Base-by-base conservation (phyloP, 2,113 vertebrate species). In the Spheniscus mendiculus region DNA sequence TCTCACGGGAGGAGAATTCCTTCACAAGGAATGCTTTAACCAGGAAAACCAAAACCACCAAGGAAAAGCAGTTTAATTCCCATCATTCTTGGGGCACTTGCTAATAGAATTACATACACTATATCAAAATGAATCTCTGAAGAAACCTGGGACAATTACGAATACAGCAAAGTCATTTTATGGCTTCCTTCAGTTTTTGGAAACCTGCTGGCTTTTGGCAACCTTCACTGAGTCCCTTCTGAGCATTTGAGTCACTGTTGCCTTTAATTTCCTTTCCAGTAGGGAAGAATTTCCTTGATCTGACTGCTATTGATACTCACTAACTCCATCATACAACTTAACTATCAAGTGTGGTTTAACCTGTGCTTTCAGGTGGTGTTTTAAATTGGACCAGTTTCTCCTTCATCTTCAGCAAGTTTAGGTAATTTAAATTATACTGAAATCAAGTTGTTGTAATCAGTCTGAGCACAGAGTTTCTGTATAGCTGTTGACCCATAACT, bases 251-350 rank as follows among this genome's bases (percentile, higher is more conserved):
- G 86, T 92, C 93, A 92, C 74, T 61, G 12, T 86, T 94, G 70
- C 81, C 88, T 96, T 97, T 96, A 88, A 95, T 97, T 97, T 97
- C 85, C 86, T 95, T 95, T 97, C 78, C 93, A 86, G 74, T 90
- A 91, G 90, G 83, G 88, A 96, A 89, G 87, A 96, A 93, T 92
- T 94, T 96, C 72, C 50, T 87, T 95, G 62, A 84, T 94, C 86
- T 86, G 71, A 34, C 42, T 87, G 71, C 76, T 95, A 7, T 91
- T 87, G 91, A n/a, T 90, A 77, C 61, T 61, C 65, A 7, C 25
- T 84, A 52, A 88, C 30, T 94, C 59, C 76, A 74, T 95, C 55
- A 42, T 65, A 52, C 34, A 66, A 79, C 92, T 93, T 91, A 91
- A 87, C 73, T 70, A 61, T 79, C 26, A 27, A 77, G 45, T 69